phyloP scores from a whole-genome alignment of 2,113 vertebrate genomes.

The Hylia prasina region DNA sequence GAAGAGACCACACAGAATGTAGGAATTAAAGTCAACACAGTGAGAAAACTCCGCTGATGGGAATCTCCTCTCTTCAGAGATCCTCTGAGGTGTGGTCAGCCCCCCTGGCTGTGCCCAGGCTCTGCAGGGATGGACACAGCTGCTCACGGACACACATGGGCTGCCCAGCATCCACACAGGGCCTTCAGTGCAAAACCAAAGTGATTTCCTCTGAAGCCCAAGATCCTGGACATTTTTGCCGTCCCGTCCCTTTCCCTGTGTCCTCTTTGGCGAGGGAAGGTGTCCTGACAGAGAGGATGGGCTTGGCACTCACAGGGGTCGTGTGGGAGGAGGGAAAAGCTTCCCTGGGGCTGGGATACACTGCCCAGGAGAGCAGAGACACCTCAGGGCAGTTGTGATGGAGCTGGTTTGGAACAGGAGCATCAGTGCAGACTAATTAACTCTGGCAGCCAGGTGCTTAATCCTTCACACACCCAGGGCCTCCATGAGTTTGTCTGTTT shows the following conservation, averaged over 20 bases:
- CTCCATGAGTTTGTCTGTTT: neutral
- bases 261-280: neutral
- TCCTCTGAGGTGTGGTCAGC: neutral
- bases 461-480: neutral
- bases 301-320: accelerated
- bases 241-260: neutral
- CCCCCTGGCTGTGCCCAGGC: neutral
- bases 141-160: neutral
- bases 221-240: neutral
- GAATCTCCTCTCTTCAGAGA: slow-evolving; percentile 28
- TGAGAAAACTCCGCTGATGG: slow-evolving; percentile 61
- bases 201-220: neutral
- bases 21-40: slow-evolving; percentile 71
- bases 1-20: slow-evolving; percentile 50
- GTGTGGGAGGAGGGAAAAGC: neutral
- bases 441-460: slow-evolving; percentile 38
- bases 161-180: neutral
- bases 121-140: neutral
- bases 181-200: neutral
- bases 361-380: neutral
- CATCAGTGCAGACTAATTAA: neutral
- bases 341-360: neutral
- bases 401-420: neutral
- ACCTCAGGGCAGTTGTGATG: neutral
- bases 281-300: neutral